These are phyloP conservation scores for Passerculus sandwichensis DNA, from an alignment of 2,797 vertebrate genomes.

Conservation along the genomic window DNA sequence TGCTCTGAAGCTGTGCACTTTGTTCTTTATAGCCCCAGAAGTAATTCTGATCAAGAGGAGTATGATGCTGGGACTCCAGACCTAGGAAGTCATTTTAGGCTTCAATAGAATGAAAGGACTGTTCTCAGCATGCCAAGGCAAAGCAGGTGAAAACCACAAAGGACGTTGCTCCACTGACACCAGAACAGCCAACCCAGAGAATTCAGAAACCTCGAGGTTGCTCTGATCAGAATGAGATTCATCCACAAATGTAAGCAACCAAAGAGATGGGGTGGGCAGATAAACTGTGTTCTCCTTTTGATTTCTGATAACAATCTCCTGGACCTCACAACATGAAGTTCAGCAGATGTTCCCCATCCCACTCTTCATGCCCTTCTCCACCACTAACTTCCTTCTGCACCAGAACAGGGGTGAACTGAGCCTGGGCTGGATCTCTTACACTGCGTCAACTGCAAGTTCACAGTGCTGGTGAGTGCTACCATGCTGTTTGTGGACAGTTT, in stretches of 20 bases:
- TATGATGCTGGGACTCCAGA: background rate
- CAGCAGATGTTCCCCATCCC: background rate
- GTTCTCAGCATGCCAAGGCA: background rate
- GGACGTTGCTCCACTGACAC: background rate
- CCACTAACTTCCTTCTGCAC: background rate
- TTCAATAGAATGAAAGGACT: background rate
- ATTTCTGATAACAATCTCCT: background rate
- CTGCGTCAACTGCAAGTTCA: background rate
- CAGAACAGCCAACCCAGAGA: background rate
- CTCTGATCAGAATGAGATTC: background rate
- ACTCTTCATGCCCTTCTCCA: background rate
- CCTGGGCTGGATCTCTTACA: background rate
- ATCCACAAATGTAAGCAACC: background rate
- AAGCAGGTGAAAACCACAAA: background rate
- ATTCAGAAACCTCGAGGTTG: background rate
- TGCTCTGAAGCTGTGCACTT: background rate
- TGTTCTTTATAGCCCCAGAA: background rate
- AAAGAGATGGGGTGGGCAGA: rapidly evolving
- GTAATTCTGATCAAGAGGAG: background rate
- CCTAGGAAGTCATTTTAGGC: background rate
- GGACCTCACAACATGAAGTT: background rate
- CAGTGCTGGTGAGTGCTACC: background rate
- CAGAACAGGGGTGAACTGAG: rapidly evolving
- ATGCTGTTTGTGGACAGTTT: background rate
- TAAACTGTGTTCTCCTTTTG: background rate